phyloP scores from a whole-genome alignment of 2,888 invertebrate species.

The Coelopa pilipes region DNA sequence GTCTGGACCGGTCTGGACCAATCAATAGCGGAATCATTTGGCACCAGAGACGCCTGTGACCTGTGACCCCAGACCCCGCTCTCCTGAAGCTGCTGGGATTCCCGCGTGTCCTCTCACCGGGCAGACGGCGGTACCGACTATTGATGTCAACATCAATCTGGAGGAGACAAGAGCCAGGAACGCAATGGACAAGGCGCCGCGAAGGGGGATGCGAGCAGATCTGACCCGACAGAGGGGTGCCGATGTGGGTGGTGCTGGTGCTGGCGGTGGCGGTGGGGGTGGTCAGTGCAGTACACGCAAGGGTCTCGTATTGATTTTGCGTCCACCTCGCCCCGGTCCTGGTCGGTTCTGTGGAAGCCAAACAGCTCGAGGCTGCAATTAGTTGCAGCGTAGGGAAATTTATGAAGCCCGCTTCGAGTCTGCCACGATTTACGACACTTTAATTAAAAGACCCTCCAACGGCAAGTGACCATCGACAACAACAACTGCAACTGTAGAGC shows the following conservation, averaged over 20 bases:
- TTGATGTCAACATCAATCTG: conserved; percentile 54
- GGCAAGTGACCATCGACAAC: neutral
- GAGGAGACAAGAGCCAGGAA: no score
- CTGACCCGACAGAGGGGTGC: no score
- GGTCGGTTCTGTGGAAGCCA: neutral
- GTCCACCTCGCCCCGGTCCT: no score
- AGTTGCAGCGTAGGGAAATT: neutral
- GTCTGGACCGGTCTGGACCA: conserved; percentile 65
- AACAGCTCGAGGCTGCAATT: neutral
- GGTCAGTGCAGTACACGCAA: no score
- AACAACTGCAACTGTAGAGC: neutral
- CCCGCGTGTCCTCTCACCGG: conserved; percentile 88
- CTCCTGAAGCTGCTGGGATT: conserved; percentile 88
- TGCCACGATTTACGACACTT: conserved; percentile 21
- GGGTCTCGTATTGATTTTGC: no score
- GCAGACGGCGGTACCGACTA: conserved; percentile 54
- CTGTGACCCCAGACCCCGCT: neutral
- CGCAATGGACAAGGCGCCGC: conserved; percentile 31
- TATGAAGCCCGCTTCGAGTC: conserved; percentile 16
- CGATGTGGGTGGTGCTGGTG: no score
- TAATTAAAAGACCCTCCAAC: conserved; percentile 17
- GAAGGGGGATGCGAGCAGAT: no score
- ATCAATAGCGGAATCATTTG: conserved; percentile 28
- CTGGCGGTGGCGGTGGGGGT: no score
- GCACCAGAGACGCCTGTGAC: neutral